Base-by-base conservation (phyloP, 2,888 invertebrate species). In the Epiblema foenella region DNA sequence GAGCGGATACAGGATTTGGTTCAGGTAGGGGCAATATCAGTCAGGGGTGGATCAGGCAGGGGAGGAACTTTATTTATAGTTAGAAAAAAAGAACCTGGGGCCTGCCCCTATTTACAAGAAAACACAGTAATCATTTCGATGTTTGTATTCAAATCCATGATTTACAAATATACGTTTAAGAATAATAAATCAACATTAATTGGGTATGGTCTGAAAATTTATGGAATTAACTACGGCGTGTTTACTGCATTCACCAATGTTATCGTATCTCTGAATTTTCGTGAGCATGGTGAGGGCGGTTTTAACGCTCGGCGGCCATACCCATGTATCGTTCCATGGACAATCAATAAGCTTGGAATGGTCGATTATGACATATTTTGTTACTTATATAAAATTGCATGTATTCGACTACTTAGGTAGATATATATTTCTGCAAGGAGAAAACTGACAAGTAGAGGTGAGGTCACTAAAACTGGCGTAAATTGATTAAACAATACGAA, bases 341-440 rank as follows among this genome's bases (percentile, higher is more conserved):
- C 8, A 33, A 37, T 18, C 33, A 49, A 49, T n/a, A 33, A 18
- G 18, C 33, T 37, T 18, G 33, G 12, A n/a, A 63, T 15, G 15
- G 24, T 46, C 8, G 33, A 51, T 33, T 51, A 63, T 63, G 33
- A 63, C 63, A 63, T 62, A 62, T 20, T n/a, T 51, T 63, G 51
- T 51, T 51, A 51, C n/a, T 2, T 18, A 42, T 42, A 15, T 15
- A 15, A 42, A 42, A 12, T 46, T n/a, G 0, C 1, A n/a, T n/a
- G 1, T n/a, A 1, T 0, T 8, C n/a, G 0, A 46, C 24, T 24
- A 24, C 24, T 24, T 24, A 24, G 24, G 1, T 24, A 24, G 1
- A 24, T 24, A 24, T 15, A 42, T 42, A 15, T 42, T 42, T 15
- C 15, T 42, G 5, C 1, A 15, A 15, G 42, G 15, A 5, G 8